Base-by-base conservation (phyloP, 2,888 invertebrate genomes). In the Nebria brevicollis region DNA sequence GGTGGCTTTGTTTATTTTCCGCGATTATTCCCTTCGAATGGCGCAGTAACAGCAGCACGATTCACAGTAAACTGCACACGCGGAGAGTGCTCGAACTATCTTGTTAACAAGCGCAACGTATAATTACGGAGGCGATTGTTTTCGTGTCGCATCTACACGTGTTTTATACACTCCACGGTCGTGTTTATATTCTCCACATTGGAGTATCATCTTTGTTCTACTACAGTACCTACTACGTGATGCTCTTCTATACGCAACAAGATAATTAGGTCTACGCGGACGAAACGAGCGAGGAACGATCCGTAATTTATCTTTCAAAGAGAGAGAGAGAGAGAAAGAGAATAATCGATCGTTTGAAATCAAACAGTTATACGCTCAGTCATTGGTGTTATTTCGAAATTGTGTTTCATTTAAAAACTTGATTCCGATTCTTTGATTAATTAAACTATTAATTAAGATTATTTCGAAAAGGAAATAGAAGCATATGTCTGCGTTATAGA, bases 81-180 rank as follows among this genome's bases (percentile, higher is more conserved):
- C 34, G 70, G 70, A 70, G 26, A 73, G 42, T 41, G 25, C 66
- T 68, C 15, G 66, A 41, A 77, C 77, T 68, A 77, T 43, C 77
- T 68, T 68, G 77, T 77, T 77, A 77, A 77, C 77, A 77, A 77
- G 66, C 77, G 20, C 70, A 77, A 70, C 68, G 41, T 77, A 66
- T 68, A 77, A 77, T 77, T 77, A 77, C 66, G 42, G 65, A n/a
- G 66, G 65, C 77, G 77, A 77, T 77, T 77, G 77, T 77, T 77
- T 77, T 66, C 68, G 15, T 70, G 68, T 77, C 77, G 77, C 77
- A n/a, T 76, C 66, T 76, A 76, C 77, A 77, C 68, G 77, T 68
- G 77, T 66, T 77, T 77, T 77, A 68, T 77, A 75, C 75, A 75
- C 64, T 70, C 70, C 8, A 20, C 13, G 26, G 26, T 70, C 70